Conservation (phyloP, 2,113 vertebrate genomes). For the Triplophysa siluroides region DNA sequence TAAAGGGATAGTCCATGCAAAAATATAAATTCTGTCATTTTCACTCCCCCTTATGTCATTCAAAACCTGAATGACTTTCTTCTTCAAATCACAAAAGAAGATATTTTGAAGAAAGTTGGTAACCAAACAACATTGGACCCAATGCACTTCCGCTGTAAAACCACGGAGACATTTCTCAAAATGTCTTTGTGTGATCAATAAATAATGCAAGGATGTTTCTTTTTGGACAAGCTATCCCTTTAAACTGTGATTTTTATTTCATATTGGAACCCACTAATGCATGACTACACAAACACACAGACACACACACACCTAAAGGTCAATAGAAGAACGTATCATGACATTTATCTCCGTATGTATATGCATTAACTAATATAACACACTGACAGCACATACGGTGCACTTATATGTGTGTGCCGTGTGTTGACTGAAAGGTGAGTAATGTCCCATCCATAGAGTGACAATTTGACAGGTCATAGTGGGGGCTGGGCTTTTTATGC, state of each 20-base stretch:
- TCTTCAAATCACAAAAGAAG: too few relatives aligned
- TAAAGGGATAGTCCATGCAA: too few relatives aligned
- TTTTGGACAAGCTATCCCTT: too few relatives aligned
- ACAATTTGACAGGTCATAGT: conserved; percentile 45
- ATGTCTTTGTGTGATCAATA: too few relatives aligned
- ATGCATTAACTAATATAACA: conserved; percentile 44
- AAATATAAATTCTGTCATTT: too few relatives aligned
- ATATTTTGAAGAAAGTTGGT: too few relatives aligned
- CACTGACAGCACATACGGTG: neutral
- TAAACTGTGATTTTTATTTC: neutral
- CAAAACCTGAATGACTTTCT: too few relatives aligned
- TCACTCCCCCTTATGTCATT: too few relatives aligned
- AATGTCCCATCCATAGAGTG: conserved; percentile 19
- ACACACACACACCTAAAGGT: neutral
- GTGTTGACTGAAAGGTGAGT: conserved; percentile 18
- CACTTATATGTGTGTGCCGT: conserved; percentile 4
- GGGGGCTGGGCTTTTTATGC: conserved; percentile 47
- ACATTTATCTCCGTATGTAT: conserved; percentile 12
- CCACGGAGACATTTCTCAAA: too few relatives aligned
- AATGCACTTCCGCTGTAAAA: too few relatives aligned
- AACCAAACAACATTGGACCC: too few relatives aligned
- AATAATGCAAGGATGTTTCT: too few relatives aligned
- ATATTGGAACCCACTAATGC: neutral
- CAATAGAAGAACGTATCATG: neutral
- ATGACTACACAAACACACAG: neutral